A percentile compares a stretch with the other conserved stretches of the same genome.
Conservation (phyloP, 2,797 vertebrate genomes). For the Austrolebias charrua region DNA sequence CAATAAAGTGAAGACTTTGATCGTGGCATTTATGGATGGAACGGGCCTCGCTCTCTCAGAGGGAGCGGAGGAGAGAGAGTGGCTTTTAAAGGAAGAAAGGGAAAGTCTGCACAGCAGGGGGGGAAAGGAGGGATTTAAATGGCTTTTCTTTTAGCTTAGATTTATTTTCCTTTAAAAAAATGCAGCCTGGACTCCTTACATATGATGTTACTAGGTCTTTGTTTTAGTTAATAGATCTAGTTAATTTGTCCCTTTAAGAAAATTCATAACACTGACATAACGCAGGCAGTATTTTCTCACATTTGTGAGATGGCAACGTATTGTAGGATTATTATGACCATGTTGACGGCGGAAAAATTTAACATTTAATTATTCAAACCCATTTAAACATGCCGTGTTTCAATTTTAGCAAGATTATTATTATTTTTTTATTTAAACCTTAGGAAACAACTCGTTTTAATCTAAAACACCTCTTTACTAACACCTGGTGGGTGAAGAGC, state of each 20-base stretch:
- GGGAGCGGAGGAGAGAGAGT: slow-evolving; percentile 16
- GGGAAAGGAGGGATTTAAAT: background rate
- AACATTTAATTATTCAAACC: too few relatives aligned
- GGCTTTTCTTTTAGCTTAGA: background rate
- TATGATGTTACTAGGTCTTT: too few relatives aligned
- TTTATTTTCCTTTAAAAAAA: background rate
- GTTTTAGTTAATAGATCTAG: background rate
- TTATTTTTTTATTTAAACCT: too few relatives aligned
- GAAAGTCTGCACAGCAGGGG: background rate
- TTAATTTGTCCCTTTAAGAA: background rate
- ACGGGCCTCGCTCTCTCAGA: slow-evolving; percentile 58
- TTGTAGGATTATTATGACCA: too few relatives aligned
- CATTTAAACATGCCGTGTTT: too few relatives aligned
- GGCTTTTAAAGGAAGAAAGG: slow-evolving; percentile 19
- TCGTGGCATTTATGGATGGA: slow-evolving; percentile 92
- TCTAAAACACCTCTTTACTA: background rate
- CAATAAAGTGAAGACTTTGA: slow-evolving; percentile 92
- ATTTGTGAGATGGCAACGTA: too few relatives aligned
- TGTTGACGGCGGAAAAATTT: too few relatives aligned
- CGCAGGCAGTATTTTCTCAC: background rate
- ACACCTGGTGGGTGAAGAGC: slow-evolving; percentile 11
- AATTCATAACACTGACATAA: background rate
- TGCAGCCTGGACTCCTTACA: background rate
- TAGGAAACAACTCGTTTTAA: too few relatives aligned
- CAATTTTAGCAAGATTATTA: too few relatives aligned